Evolutionary conservation across 1,140 invertebrate species (phyloP).

Genomic region (Uloborus diversus): DNA sequence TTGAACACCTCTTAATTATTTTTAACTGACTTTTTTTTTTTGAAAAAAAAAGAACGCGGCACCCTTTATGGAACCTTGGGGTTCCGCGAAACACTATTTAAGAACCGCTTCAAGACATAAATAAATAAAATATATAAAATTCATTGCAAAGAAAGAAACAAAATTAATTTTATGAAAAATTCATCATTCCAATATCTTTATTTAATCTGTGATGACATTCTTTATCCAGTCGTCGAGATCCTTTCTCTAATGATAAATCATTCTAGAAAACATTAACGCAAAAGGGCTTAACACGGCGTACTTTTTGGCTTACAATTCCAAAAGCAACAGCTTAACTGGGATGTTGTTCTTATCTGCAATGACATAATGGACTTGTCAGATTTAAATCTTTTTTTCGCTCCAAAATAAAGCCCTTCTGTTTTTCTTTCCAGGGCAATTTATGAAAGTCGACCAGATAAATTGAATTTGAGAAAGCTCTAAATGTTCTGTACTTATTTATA

Average conservation of each 20-base stretch:
- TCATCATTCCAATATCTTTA: slow-evolving; percentile 42
- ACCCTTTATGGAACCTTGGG: too few species aligned
- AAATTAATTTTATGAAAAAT: slow-evolving; percentile 31
- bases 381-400: slow-evolving; percentile 35
- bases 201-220: slow-evolving; percentile 25
- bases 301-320: not conserved
- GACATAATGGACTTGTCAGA: slow-evolving; percentile 47
- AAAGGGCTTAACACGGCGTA: not conserved
- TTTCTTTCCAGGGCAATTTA: slow-evolving; percentile 20
- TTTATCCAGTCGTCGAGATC: slow-evolving; percentile 15
- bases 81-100: too few species aligned
- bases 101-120: too few species aligned
- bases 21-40: too few species aligned
- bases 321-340: slow-evolving; percentile 4
- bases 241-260: slow-evolving; percentile 30
- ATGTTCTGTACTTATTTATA: slow-evolving; percentile 19
- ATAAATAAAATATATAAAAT: too few species aligned
- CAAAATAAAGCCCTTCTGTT: not conserved
- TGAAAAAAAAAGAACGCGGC: too few species aligned
- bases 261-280: slow-evolving; percentile 38
- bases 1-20: too few species aligned
- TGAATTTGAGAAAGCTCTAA: slow-evolving; percentile 15
- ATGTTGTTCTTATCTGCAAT: slow-evolving; percentile 32
- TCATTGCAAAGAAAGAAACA: not conserved
- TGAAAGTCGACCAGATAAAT: slow-evolving; percentile 17